Evolutionary conservation across 1,140 invertebrate species (phyloP).

Genomic region (Neoseiulus cucumeris): DNA sequence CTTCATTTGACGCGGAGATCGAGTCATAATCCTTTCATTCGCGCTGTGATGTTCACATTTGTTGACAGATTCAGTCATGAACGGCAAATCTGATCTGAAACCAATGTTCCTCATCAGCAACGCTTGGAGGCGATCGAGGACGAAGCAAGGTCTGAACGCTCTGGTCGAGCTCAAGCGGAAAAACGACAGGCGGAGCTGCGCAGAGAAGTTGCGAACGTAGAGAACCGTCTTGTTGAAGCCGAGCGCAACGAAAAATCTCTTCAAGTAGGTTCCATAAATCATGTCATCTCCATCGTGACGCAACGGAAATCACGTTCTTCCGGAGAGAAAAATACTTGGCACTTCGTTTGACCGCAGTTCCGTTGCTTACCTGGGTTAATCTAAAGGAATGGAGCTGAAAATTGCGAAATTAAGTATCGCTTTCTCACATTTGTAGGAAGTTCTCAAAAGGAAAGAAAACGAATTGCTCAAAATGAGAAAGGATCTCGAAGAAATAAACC

Average conservation of each 20-base stretch:
- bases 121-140: background rate
- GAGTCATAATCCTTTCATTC: too few relatives aligned
- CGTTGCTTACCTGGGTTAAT: too few relatives aligned
- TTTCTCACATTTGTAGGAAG: slow-evolving; percentile 32
- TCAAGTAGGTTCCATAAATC: slow-evolving; percentile 20
- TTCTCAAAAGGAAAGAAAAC: slow-evolving; percentile 32
- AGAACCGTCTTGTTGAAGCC: background rate
- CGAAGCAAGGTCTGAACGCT: background rate
- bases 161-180: background rate
- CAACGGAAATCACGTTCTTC: too few relatives aligned
- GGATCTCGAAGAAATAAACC: slow-evolving; percentile 30
- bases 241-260: slow-evolving; percentile 5
- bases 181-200: background rate
- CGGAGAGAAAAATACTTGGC: too few relatives aligned
- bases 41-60: too few relatives aligned
- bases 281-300: too few relatives aligned
- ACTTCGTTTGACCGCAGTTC: too few relatives aligned
- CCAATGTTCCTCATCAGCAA: background rate
- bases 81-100: background rate
- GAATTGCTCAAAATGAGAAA: slow-evolving; percentile 33
- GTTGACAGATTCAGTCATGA: too few relatives aligned
- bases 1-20: too few relatives aligned
- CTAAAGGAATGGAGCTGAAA: too few relatives aligned
- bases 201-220: background rate
- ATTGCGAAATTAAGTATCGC: too few relatives aligned